Evolutionary conservation across 2,113 vertebrate species (phyloP), one percentile per base, ranked within the genome.

Genomic region (Pseudopipra pipra): DNA sequence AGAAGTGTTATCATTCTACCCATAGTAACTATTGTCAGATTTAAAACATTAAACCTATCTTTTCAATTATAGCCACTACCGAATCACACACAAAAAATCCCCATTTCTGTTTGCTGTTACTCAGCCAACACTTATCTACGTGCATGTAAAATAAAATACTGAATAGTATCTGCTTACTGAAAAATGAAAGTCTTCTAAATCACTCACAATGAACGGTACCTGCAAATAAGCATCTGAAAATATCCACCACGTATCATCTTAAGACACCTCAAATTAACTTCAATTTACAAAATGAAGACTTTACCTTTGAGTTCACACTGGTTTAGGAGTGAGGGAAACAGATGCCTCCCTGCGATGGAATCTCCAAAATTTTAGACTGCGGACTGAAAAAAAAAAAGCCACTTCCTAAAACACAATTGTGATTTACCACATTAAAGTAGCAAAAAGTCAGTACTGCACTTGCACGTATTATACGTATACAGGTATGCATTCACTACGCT

Each of bases 91-190:
- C 77, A 89, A 90, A 90, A 92, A 94, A 91, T 80, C 91, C 81
- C 79, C 81, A 8, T 74, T 63, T 74, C 56, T 77, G 70, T 91
- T 96, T 95, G 78, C 80, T 75, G 92, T 85, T 73, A 92, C 65
- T 81, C 61, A 90, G 65, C 81, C 91, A 95, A 96, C 90, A 96
- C 37, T 95, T 90, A 92, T 73, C 77, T 96, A 90, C 87, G 72
- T 77, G 93, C 92, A 96, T 93, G 92, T 95, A 97, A 96, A 95
- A 84, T 76, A 65, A 96, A 95, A 96, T 87, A 94, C 82, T 63
- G 52, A 96, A 93, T 90, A 92, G 93, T 95, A 90, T 77, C 87
- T 44, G 41, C 74, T 90, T 91, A 97, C 52, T 87, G 92, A 77
- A 96, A 96, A 97, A 79, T 52, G 24, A 96, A 95, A 90, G 81